Evolutionary conservation across 2,888 invertebrate genomes (phyloP).

Genomic region (Polietes domitor): DNA sequence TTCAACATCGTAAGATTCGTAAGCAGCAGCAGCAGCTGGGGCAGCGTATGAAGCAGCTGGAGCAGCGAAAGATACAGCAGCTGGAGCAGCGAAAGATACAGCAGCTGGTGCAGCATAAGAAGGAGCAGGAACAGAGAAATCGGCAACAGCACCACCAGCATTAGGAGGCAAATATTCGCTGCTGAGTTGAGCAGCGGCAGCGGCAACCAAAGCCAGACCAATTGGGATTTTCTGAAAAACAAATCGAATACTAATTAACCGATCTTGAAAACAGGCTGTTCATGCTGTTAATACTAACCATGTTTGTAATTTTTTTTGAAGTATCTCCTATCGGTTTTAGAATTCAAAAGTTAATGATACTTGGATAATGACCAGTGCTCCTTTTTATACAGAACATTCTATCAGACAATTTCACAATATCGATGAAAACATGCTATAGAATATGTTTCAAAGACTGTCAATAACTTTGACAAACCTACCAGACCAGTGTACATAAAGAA

Average conservation of each 20-base stretch:
- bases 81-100: slow-evolving; percentile 35
- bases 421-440: too few species aligned
- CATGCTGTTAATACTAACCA: not conserved
- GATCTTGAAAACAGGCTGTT: not conserved
- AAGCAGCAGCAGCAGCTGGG: not conserved
- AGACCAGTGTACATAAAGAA: too few species aligned
- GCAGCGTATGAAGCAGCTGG: slow-evolving; percentile 15
- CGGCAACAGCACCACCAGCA: slow-evolving; percentile 27
- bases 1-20: not conserved
- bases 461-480: too few species aligned
- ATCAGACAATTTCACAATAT: too few species aligned
- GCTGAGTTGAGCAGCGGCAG: slow-evolving; percentile 75
- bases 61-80: not conserved
- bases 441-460: too few species aligned
- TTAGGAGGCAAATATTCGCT: slow-evolving; percentile 71
- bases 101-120: slow-evolving; percentile 37
- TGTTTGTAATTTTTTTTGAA: slow-evolving; percentile 59
- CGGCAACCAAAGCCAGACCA: slow-evolving; percentile 77
- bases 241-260: not conserved
- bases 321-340: slow-evolving; percentile 69
- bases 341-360: slow-evolving; percentile 76
- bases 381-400: slow-evolving; percentile 60
- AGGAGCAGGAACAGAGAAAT: slow-evolving; percentile 54
- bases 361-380: slow-evolving; percentile 60
- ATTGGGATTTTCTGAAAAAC: slow-evolving; percentile 74